These are phyloP conservation scores for Rhynchomys soricoides DNA, from an alignment of 2,113 vertebrate genomes.

Conservation along the genomic window DNA sequence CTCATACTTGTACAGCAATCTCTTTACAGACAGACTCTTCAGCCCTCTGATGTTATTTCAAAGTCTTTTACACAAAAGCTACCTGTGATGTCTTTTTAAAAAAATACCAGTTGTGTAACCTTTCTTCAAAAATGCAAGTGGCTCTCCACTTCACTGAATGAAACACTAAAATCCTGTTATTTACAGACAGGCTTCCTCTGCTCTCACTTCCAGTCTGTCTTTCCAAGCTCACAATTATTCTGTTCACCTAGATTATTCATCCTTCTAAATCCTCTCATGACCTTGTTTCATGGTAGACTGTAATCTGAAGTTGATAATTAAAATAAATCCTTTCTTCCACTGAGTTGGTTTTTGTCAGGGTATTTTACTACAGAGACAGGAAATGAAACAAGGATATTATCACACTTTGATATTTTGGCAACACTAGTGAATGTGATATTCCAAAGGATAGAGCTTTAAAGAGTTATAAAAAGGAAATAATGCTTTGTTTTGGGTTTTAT, in stretches of 20 bases:
- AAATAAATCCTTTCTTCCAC: background rate
- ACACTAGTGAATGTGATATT: background rate
- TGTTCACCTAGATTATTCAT: background rate
- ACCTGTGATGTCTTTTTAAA: slow-evolving; percentile 25
- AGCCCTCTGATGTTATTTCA: background rate
- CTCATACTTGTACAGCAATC: no score
- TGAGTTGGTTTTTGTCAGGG: background rate
- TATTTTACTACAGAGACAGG: background rate
- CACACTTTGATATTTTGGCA: background rate
- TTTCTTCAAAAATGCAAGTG: slow-evolving; percentile 4
- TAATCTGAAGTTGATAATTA: background rate
- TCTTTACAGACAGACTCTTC: background rate
- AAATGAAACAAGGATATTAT: background rate
- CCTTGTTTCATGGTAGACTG: background rate
- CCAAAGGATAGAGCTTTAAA: background rate
- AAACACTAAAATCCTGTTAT: background rate
- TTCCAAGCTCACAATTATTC: background rate
- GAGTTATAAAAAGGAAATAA: background rate
- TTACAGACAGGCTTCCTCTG: background rate
- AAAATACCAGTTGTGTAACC: background rate
- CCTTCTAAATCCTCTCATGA: background rate
- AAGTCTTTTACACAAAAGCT: background rate
- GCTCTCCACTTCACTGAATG: background rate
- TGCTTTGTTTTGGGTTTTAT: background rate
- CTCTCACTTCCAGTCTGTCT: background rate